phyloP scores from a whole-genome alignment of 2,797 vertebrate species.

The Epinephelus malabaricus region DNA sequence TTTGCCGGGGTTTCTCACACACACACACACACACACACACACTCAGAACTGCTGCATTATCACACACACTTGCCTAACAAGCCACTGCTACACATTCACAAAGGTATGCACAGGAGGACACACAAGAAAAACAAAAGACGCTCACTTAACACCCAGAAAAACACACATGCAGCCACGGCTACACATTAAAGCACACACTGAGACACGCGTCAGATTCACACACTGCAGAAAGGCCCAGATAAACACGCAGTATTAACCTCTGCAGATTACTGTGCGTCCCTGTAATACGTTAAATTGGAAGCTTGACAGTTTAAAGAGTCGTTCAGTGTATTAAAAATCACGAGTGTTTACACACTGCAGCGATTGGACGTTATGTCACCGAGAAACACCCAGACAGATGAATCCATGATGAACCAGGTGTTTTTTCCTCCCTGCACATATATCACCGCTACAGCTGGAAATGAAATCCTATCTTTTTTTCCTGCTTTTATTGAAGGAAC shows the following conservation, averaged over 20 bases:
- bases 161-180: background rate
- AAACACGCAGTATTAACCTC: constrained; percentile 68
- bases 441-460: constrained; percentile 25
- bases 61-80: constrained; percentile 32
- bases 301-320: constrained; percentile 72
- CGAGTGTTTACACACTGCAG: constrained; percentile 83
- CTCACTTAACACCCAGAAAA: constrained; percentile 15
- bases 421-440: background rate
- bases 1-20: constrained; percentile 85
- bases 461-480: background rate
- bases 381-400: constrained; percentile 51
- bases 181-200: background rate
- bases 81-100: constrained; percentile 61
- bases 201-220: constrained; percentile 16
- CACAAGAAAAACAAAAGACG: constrained; percentile 55
- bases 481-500: constrained; percentile 27
- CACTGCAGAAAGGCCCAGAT: constrained; percentile 32
- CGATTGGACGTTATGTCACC: constrained; percentile 49
- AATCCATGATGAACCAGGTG: constrained; percentile 34
- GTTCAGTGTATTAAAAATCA: constrained; percentile 56
- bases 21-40: constrained; percentile 53
- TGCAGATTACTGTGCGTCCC: constrained; percentile 45
- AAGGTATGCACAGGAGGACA: constrained; percentile 54
- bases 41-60: constrained; percentile 40
- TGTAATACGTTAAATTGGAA: constrained; percentile 58